A percentile compares a stretch with the other conserved stretches of the same genome.
phyloP scores from a whole-genome alignment of 2,888 invertebrate genomes.

The Cryptosula pallasiana region DNA sequence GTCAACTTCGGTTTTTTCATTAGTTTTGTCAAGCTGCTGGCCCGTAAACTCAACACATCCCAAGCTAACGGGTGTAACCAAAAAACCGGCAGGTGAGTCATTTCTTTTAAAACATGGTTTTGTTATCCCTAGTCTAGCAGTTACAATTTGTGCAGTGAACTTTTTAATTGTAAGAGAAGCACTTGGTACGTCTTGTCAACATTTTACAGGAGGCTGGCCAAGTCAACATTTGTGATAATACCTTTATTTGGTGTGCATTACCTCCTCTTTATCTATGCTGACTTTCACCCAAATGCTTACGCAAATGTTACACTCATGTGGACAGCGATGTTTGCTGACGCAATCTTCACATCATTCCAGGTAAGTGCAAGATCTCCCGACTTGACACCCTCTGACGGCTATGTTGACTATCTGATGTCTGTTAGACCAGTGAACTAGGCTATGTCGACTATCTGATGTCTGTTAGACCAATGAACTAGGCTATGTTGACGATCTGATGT shows the following conservation, averaged over 20 bases:
- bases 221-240: slow-evolving; percentile 63
- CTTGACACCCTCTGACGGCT: too few species aligned
- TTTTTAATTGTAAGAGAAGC: too few species aligned
- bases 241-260: slow-evolving; percentile 66
- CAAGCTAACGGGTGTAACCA: slow-evolving; percentile 6
- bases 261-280: slow-evolving; percentile 60
- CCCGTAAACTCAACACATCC: slow-evolving; percentile 37
- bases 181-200: too few species aligned
- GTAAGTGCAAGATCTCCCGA: slow-evolving; percentile 52
- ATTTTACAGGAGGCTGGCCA: slow-evolving; percentile 60
- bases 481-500: too few species aligned
- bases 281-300: slow-evolving; percentile 31
- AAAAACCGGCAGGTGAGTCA: not conserved
- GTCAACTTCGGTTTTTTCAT: slow-evolving; percentile 62
- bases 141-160: too few species aligned
- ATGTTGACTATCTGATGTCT: too few species aligned
- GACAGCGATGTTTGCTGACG: slow-evolving; percentile 62
- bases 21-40: slow-evolving; percentile 61
- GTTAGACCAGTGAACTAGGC: too few species aligned
- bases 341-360: slow-evolving; percentile 64
- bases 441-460: too few species aligned
- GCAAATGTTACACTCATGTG: slow-evolving; percentile 57
- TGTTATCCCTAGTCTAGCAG: too few species aligned
- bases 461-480: too few species aligned
- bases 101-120: too few species aligned